These are phyloP conservation scores for Drosophila buzzatii DNA, from an alignment of 2,888 invertebrate genomes.

Conservation along the genomic window DNA sequence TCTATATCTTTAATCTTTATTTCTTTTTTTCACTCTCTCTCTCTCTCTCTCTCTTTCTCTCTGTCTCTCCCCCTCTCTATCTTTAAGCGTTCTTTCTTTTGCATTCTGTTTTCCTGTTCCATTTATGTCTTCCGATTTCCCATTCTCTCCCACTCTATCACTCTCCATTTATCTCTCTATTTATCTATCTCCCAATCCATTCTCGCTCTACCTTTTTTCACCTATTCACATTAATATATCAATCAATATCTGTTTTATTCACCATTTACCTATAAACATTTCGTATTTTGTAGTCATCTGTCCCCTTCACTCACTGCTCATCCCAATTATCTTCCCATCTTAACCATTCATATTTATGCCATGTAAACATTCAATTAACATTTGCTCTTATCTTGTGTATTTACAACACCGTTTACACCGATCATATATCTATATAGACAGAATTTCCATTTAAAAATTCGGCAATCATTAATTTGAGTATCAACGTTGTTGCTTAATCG, in stretches of 20 bases:
- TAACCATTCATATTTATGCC: background rate
- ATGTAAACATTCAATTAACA: constrained; percentile 10
- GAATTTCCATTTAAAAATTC: constrained; percentile 18
- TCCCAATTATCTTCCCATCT: background rate
- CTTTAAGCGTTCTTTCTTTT: background rate
- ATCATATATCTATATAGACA: constrained; percentile 14
- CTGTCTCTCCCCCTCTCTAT: background rate
- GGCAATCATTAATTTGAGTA: constrained; percentile 21
- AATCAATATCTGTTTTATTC: background rate
- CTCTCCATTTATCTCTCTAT: background rate
- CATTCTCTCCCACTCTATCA: background rate
- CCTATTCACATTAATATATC: no score
- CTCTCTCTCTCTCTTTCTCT: background rate
- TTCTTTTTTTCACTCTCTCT: background rate
- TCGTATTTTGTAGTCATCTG: background rate
- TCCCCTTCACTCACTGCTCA: background rate
- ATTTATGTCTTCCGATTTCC: background rate
- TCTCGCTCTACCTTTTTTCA: background rate
- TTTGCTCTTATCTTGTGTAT: constrained; percentile 5
- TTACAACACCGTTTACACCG: constrained; percentile 18
- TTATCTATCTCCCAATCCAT: background rate
- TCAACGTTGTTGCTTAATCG: constrained; percentile 32
- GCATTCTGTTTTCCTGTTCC: background rate
- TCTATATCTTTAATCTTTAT: no score
- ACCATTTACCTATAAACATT: background rate